Base-by-base conservation (phyloP, 2,888 invertebrate species). In the Trissoscelio sp. region DNA sequence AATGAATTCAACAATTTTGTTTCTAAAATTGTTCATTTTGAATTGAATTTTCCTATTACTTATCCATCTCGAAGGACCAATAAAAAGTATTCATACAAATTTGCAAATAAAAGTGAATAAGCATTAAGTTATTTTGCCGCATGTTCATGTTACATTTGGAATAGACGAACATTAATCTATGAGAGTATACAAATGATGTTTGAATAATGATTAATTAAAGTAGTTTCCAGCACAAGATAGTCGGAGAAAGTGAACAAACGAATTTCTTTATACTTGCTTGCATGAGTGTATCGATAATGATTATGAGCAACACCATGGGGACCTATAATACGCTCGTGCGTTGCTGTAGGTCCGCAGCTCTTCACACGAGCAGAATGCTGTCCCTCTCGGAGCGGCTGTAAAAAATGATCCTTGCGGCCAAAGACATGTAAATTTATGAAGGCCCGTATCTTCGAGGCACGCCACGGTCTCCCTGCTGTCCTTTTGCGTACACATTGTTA, bases 391-490 rank as follows among this genome's bases (percentile, higher is more conserved):
- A 88, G 87, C 86, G 86, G 85, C 86, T 86, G 85, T 90, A 89
- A 90, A 90, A 89, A 90, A 89, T 90, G 88, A 90, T 90, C 88
- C 89, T 89, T 87, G 88, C 88, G 86, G 86, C 87, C 88, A 88
- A 90, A 89, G 89, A 89, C 89, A 89, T 89, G 89, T 87, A 90
- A 90, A 90, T 90, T 90, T 90, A 90, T 90, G 89, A 89, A 90
- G 88, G 88, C 87, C 86, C 86, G 83, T 85, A 84, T 83, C 82
- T 80, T 62, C 80, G 77, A 84, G 73, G 82, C 85, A 82, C 69
- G 82, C 69, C 69, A 75, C 83, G 83, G 78, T 77, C 77, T 74
- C 77, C 83, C 79, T 75, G 77, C 81, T 70, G 67, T 83, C 66
- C 82, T 83, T 75, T 77, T 82, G 83, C 85, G 72, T 82, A 75